A percentile compares a stretch with the other conserved stretches of the same genome.
These are phyloP conservation scores for Danionella cerebrum DNA, from an alignment of 2,113 vertebrate genomes.

Conservation along the genomic window DNA sequence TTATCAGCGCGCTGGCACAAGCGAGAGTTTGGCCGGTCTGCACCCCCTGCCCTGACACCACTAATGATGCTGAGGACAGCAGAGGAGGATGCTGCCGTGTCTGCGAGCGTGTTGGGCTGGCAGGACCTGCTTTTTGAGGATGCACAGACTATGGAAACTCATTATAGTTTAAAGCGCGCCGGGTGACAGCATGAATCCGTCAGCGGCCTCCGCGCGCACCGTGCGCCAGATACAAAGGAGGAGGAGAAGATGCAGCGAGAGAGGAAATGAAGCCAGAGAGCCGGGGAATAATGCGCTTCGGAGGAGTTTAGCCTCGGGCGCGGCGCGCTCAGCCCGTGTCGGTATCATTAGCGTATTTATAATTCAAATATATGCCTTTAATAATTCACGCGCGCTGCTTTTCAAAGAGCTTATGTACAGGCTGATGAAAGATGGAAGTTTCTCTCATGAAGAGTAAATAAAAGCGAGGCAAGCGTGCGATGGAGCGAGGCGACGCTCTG, in stretches of 20 bases:
- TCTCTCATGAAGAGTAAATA: constrained; percentile 22
- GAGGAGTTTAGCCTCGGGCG: constrained; percentile 50
- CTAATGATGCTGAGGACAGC: constrained; percentile 51
- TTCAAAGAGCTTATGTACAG: constrained; percentile 48
- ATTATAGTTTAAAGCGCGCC: constrained; percentile 54
- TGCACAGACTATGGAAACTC: constrained; percentile 52
- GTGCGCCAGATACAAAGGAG: constrained; percentile 16
- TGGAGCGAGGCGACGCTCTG: too few relatives aligned
- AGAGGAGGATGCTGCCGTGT: constrained; percentile 34
- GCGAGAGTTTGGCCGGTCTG: not conserved
- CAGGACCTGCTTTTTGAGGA: constrained; percentile 34
- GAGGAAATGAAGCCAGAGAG: constrained; percentile 35
- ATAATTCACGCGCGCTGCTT: constrained; percentile 52
- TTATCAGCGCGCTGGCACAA: not conserved
- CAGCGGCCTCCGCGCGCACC: constrained; percentile 38
- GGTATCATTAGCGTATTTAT: constrained; percentile 57
- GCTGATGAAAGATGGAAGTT: constrained; percentile 25
- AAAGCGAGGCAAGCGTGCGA: too few relatives aligned
- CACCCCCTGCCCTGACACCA: constrained; percentile 47
- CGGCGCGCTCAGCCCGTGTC: constrained; percentile 50
- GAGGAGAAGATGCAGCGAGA: constrained; percentile 36
- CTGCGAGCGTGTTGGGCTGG: not conserved
- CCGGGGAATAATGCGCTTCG: constrained; percentile 52
- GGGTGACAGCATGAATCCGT: constrained; percentile 60
- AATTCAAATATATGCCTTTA: constrained; percentile 59